phyloP scores from a whole-genome alignment of 2,113 vertebrate genomes.

The Tyto alba region DNA sequence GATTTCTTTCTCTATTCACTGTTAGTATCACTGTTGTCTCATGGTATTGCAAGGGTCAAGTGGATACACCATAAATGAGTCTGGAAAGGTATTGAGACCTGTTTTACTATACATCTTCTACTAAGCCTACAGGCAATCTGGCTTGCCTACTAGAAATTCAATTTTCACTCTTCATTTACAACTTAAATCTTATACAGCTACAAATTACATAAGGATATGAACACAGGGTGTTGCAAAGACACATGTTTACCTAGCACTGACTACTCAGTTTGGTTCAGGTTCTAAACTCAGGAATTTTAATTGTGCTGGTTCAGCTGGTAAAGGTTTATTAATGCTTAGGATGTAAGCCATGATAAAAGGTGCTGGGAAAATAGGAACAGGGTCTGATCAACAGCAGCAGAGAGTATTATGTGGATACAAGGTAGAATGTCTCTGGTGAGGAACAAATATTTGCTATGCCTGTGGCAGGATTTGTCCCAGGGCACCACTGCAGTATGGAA shows the following conservation, averaged over 20 bases:
- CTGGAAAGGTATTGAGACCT: neutral
- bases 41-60: neutral
- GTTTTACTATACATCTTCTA: neutral
- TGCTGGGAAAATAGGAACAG: neutral
- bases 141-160: neutral
- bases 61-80: neutral
- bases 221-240: neutral
- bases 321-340: neutral
- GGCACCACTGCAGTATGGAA: neutral
- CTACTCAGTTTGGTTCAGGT: neutral
- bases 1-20: neutral
- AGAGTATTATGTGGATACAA: neutral
- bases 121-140: neutral
- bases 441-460: neutral
- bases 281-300: neutral
- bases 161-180: conserved; percentile 3
- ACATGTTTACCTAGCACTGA: neutral
- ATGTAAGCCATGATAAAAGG: neutral
- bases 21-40: neutral
- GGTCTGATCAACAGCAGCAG: neutral
- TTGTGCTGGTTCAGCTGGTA: neutral
- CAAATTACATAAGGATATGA: neutral
- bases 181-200: neutral
- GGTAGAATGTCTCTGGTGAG: neutral
- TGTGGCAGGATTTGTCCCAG: neutral